These are phyloP conservation scores for Rotaria magnacalcarata DNA, from an alignment of 2,888 invertebrate species.

Conservation along the genomic window DNA sequence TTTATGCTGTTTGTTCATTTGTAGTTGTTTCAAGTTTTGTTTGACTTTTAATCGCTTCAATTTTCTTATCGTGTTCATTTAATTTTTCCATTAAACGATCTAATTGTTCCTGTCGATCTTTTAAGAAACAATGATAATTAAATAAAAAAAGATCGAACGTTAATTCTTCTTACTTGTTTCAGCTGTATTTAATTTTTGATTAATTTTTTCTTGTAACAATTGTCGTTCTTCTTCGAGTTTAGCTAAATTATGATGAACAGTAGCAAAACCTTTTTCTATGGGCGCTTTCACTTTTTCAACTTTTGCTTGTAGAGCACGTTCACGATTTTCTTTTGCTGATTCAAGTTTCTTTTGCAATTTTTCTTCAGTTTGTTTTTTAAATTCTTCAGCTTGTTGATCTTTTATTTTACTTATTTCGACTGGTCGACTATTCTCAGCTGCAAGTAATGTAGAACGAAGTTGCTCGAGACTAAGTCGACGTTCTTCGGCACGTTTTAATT, in stretches of 20 bases:
- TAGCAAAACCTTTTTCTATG: neutral
- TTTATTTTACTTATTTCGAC: neutral
- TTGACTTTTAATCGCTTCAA: neutral
- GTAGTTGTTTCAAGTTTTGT: neutral
- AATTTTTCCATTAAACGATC: conserved; percentile 27
- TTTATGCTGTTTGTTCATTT: neutral
- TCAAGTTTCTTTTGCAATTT: conserved; percentile 31
- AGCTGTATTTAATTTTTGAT: conserved; percentile 32
- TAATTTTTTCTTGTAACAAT: conserved; percentile 36
- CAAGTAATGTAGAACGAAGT: neutral
- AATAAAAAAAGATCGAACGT: neutral
- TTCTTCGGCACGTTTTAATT: conserved; percentile 26
- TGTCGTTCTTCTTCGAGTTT: conserved; percentile 35
- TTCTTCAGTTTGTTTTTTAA: conserved; percentile 17
- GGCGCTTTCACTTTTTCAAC: conserved; percentile 1
- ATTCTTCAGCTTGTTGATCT: conserved; percentile 1
- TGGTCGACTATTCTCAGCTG: neutral
- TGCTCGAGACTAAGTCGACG: neutral
- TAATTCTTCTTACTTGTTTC: neutral
- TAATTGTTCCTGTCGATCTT: conserved; percentile 30
- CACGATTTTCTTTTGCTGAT: conserved; percentile 33
- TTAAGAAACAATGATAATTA: neutral
- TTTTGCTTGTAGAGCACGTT: conserved; percentile 20
- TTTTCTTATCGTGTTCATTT: conserved; percentile 31
- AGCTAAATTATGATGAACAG: conserved; percentile 4